phyloP scores from a whole-genome alignment of 2,888 invertebrate species.

The Platynereis dumerilii region DNA sequence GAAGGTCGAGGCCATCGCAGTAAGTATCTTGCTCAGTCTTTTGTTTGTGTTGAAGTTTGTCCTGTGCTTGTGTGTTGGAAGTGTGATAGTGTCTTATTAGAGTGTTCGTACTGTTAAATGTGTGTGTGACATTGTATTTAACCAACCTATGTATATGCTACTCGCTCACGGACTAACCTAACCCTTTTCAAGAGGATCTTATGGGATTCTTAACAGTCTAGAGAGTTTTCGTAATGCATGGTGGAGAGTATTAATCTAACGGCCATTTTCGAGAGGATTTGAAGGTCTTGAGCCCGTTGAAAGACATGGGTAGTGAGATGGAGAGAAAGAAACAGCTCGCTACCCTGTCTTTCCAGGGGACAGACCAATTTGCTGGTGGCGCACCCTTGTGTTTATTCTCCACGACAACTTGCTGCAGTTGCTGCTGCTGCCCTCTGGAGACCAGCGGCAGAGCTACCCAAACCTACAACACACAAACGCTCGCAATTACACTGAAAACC shows the following conservation, averaged over 20 bases:
- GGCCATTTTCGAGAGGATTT: too few relatives aligned
- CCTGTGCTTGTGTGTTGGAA: not conserved
- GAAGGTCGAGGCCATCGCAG: constrained; percentile 62
- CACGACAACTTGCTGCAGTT: not conserved
- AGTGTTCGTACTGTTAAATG: not conserved
- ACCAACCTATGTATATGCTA: too few relatives aligned
- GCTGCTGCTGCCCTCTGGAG: constrained; percentile 1
- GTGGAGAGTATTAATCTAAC: too few relatives aligned
- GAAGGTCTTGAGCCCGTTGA: constrained; percentile 67
- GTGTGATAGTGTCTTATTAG: constrained; percentile 3
- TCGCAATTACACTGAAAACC: too few relatives aligned
- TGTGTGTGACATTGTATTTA: not conserved
- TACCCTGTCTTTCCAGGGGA: constrained; percentile 90
- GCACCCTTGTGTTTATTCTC: not conserved
- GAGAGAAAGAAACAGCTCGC: constrained; percentile 76
- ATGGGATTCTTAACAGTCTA: too few relatives aligned
- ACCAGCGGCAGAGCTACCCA: not conserved
- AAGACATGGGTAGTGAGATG: constrained; percentile 99
- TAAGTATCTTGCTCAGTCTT: constrained; percentile 47
- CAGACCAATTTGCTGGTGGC: not conserved
- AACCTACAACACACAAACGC: too few relatives aligned
- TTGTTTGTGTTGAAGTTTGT: too few relatives aligned
- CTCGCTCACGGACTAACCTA: too few relatives aligned
- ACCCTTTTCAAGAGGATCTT: too few relatives aligned
- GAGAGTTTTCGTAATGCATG: too few relatives aligned